A percentile compares a stretch with the other conserved stretches of the same genome.
Conservation (phyloP, 2,113 vertebrate genomes). For the Gavialis gangeticus region DNA sequence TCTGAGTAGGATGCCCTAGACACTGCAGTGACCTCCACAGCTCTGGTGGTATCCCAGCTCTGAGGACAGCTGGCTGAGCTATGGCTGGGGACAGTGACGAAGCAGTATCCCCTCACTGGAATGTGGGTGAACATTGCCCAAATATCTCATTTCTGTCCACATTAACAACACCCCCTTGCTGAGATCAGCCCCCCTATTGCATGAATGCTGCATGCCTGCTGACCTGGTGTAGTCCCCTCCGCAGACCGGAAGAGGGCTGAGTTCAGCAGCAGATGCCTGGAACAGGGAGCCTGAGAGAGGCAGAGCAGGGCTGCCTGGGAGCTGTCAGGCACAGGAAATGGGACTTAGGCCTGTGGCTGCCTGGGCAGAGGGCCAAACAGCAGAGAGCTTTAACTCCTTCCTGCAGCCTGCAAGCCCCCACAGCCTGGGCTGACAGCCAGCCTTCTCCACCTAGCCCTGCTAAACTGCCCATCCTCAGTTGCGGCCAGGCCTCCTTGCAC, state of each 20-base stretch:
- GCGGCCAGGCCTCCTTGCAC: too few relatives aligned
- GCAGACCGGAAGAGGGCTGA: neutral
- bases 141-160: too few relatives aligned
- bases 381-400: slow-evolving; percentile 55
- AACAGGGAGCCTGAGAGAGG: neutral
- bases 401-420: slow-evolving; percentile 16
- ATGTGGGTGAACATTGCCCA: neutral
- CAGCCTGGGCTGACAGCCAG: neutral
- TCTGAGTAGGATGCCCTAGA: neutral
- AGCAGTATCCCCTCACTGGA: too few relatives aligned
- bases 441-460: too few relatives aligned
- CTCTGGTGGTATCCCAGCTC: too few relatives aligned
- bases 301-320: slow-evolving; percentile 59
- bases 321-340: slow-evolving; percentile 63
- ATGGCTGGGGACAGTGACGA: too few relatives aligned
- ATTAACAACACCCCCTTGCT: too few relatives aligned
- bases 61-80: too few relatives aligned
- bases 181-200: too few relatives aligned
- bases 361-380: neutral
- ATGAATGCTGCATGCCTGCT: neutral
- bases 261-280: slow-evolving; percentile 12
- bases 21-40: too few relatives aligned
- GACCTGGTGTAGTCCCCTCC: neutral
- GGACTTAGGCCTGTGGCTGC: neutral
- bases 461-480: too few relatives aligned